Base-by-base conservation (phyloP, 2,888 invertebrate species). In the Cartodere bifasciata region DNA sequence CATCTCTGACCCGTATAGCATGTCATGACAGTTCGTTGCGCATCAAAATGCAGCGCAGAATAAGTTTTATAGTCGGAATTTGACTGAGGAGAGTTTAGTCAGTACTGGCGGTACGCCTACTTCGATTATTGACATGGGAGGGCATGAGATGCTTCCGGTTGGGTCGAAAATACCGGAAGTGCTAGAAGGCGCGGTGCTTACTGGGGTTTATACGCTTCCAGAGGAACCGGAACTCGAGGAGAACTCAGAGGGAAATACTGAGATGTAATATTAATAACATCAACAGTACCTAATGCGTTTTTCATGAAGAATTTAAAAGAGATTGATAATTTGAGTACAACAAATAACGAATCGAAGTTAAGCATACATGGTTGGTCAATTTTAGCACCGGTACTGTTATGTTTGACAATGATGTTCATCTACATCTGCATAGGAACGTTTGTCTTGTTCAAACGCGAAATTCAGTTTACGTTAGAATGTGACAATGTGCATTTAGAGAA, bases 341-440 rank as follows among this genome's bases (percentile, higher is more conserved):
- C 71, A 7, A 76, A 77, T 43, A 77, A 76, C 35, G 78, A 75
- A 49, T 76, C 75, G 4, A 75, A 74, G 47, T 64, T 72, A 34
- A 80, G 74, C 28, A 79, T 79, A 71, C 78, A 75, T 45, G 79
- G 79, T n/a, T 59, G 77, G 36, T 82, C 85, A 50, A 86, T 91
- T 49, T 60, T 90, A 45, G 91, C 94, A 1, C 94, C 94, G 7
- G 83, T 94, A 24, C 64, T 84, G 33, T 68, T 94, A 26, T 92
- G 92, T 57, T 66, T 94, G 15, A 71, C 82, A 37, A 84, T 92
- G 42, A 87, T 95, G 74, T 75, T 90, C 44, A 78, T 83, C 50
- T 97, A 95, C 60, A 84, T 97, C 40, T 69, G 85, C 22, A 74
- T 87, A 29, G 95, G 95, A 9, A 87, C 92, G 2, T 70, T 88